These are phyloP conservation scores for Narcine bancroftii DNA, from an alignment of 2,113 vertebrate genomes.

Conservation along the genomic window DNA sequence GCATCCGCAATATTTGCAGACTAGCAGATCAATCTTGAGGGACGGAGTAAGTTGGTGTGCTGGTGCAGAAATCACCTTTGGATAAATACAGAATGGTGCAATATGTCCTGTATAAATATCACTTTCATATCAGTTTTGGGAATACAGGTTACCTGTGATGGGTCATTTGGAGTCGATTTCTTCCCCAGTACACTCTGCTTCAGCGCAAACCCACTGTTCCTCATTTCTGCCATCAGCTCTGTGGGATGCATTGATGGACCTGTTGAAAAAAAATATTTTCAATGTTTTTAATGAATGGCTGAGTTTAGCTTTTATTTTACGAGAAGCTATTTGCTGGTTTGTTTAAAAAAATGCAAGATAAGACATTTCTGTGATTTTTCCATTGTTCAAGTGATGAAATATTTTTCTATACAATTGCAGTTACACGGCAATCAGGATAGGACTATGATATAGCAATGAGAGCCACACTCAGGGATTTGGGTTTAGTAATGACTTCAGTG, in stretches of 20 bases:
- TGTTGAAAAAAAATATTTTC: slow-evolving; percentile 95
- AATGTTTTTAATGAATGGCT: slow-evolving; percentile 81
- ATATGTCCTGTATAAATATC: neutral
- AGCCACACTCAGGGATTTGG: too few relatives aligned
- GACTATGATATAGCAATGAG: too few relatives aligned
- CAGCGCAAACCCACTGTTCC: slow-evolving; percentile 98
- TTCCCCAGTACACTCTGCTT: slow-evolving; percentile 98
- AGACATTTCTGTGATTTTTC: slow-evolving; percentile 98
- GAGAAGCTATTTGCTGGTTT: slow-evolving; percentile 87
- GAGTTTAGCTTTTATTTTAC: slow-evolving; percentile 76
- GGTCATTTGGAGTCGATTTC: slow-evolving; percentile 89
- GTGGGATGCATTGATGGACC: slow-evolving; percentile 99
- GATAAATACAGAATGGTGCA: neutral
- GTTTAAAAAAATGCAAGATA: slow-evolving; percentile 88
- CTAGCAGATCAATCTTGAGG: neutral
- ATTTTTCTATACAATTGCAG: slow-evolving; percentile 90
- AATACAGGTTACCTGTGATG: slow-evolving; percentile 79
- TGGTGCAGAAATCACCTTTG: neutral
- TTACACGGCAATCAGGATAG: slow-evolving; percentile 74
- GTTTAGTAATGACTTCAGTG: too few relatives aligned
- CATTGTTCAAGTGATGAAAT: slow-evolving; percentile 97
- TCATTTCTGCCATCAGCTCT: slow-evolving; percentile 99
- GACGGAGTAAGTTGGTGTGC: too few relatives aligned
- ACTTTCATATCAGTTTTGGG: slow-evolving; percentile 65
- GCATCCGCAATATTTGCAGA: neutral